These are phyloP conservation scores for Trichonephila clavata DNA, from an alignment of 1,140 invertebrate species.

Conservation along the genomic window DNA sequence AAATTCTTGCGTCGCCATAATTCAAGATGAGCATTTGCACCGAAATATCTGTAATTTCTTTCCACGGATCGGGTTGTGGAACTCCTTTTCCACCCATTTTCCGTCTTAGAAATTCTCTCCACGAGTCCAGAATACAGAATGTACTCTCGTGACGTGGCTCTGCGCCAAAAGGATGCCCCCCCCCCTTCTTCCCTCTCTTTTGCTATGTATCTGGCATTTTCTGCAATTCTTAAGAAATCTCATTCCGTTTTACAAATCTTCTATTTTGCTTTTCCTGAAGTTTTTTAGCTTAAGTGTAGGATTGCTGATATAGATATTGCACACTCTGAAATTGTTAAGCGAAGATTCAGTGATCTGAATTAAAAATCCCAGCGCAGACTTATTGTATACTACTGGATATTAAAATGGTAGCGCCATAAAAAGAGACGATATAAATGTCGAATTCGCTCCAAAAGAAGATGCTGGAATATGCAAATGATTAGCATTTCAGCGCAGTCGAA, in stretches of 20 bases:
- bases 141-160: background rate
- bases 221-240: background rate
- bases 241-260: background rate
- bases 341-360: too few species aligned
- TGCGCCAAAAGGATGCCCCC: background rate
- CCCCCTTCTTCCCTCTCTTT: background rate
- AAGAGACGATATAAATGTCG: too few species aligned
- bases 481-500: too few species aligned
- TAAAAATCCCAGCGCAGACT: too few species aligned
- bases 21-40: slow-evolving; percentile 21
- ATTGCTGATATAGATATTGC: too few species aligned
- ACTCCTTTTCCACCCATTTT: background rate
- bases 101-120: background rate
- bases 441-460: too few species aligned
- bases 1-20: background rate
- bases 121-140: background rate
- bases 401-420: too few species aligned
- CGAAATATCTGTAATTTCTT: slow-evolving; percentile 22
- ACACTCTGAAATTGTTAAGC: too few species aligned
- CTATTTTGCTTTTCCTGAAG: background rate
- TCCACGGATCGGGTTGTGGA: background rate
- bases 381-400: too few species aligned
- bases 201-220: background rate
- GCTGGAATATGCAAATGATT: too few species aligned
- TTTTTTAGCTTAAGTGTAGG: background rate